Evolutionary conservation across 2,797 vertebrate genomes (phyloP), one percentile per base, ranked within the genome.

Genomic region (Poecile montanus): DNA sequence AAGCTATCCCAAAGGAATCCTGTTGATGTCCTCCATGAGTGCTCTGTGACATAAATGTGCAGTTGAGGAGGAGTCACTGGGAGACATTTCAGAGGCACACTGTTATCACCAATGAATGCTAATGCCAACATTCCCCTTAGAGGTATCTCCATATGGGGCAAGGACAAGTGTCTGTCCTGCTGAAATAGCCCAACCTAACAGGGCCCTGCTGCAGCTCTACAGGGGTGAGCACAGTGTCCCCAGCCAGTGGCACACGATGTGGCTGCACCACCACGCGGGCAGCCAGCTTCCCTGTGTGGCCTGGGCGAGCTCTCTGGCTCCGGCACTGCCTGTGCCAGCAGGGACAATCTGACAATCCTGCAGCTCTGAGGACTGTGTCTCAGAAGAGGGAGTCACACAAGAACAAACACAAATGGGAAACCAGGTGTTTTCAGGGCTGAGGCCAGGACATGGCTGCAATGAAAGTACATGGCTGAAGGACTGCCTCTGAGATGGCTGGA

Each of bases 391-490:
- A 88, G 48, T 66, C 63, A 40, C 4, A 74, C 18, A 73, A 70
- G 71, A 47, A 50, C 58, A 88, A 92, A 85, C 23, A 84, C 25
- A 88, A 67, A 87, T 16, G 21, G 63, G 53, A 92, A 88, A 54
- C 18, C 27, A 36, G 63, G 56, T 23, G 60, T 82, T 76, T 88
- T 56, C 76, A 85, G 57, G 71, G 56, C 30, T 22, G 29, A 86
- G 51, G 26, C 60, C 76, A 54, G 66, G 73, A 78, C 63, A 60
- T 2, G 5, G 57, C 16, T 50, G 45, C 29, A 84, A 61, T 32
- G 74, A 74, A 40, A 78, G 45, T 3, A 44, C 22, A 18, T 1
- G 9, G 45, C 22, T 38, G 76, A 77, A 84, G 62, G 81, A 25
- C 48, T 45, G 25, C 40, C 65, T 88, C 72, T 62, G 51, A 92